phyloP scores from a whole-genome alignment of 2,797 vertebrate genomes.

The Clamator glandarius region DNA sequence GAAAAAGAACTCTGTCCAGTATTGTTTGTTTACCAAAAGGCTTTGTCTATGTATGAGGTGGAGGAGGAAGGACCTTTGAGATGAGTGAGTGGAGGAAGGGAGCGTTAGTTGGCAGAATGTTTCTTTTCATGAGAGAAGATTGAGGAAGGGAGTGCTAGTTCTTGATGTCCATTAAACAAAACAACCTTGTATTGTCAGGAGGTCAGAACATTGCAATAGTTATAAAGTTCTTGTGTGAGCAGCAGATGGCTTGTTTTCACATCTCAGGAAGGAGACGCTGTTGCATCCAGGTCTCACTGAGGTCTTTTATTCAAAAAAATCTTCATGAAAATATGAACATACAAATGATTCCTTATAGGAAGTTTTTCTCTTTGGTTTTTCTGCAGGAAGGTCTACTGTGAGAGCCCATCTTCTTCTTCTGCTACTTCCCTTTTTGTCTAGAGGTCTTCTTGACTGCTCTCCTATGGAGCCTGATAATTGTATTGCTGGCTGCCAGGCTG shows the following conservation, averaged over 20 bases:
- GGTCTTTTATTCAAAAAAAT: not conserved
- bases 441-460: not conserved
- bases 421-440: not conserved
- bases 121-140: not conserved
- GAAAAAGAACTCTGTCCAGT: not conserved
- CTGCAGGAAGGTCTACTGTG: not conserved
- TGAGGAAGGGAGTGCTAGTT: not conserved
- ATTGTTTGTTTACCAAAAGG: not conserved
- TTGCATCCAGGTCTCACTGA: not conserved
- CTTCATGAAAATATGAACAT: not conserved
- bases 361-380: not conserved
- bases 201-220: not conserved
- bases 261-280: not conserved
- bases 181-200: not conserved
- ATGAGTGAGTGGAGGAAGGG: not conserved
- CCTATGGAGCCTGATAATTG: not conserved
- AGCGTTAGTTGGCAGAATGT: not conserved
- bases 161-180: not conserved
- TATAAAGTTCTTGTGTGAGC: not conserved
- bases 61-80: not conserved
- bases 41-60: not conserved
- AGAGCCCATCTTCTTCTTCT: not conserved
- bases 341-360: not conserved
- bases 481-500: rapidly evolving
- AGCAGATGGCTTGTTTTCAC: not conserved